Evolutionary conservation across 2,888 invertebrate genomes (phyloP).

Genomic region (Chloromyia formosa): DNA sequence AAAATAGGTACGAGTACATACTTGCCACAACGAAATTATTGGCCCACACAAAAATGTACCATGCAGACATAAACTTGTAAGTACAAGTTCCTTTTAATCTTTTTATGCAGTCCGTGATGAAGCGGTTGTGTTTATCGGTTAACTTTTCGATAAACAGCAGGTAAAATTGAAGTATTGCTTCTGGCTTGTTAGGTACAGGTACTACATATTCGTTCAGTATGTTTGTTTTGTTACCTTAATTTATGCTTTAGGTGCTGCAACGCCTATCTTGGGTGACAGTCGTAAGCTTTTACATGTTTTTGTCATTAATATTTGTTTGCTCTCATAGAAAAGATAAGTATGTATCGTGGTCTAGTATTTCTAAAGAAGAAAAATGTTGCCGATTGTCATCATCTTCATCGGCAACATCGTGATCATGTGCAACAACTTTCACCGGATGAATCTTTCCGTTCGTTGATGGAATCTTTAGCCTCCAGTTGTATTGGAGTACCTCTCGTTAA

Average conservation of each 20-base stretch:
- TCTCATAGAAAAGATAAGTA: neutral
- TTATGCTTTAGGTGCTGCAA: conserved; percentile 6
- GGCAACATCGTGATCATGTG: conserved; percentile 20
- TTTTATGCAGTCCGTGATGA: neutral
- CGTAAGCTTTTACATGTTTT: conserved; percentile 28
- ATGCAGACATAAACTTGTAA: conserved; percentile 19
- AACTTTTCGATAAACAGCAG: neutral
- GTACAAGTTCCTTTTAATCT: conserved; percentile 12
- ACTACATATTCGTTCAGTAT: neutral
- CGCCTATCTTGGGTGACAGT: conserved; percentile 19
- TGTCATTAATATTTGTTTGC: conserved; percentile 34
- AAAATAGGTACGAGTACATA: too few species aligned
- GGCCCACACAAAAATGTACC: neutral
- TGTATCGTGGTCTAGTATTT: neutral
- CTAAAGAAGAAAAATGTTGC: conserved; percentile 36
- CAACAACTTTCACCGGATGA: conserved; percentile 44
- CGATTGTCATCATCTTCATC: conserved; percentile 31
- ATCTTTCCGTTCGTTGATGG: conserved; percentile 38
- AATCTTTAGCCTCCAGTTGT: neutral
- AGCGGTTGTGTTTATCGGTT: neutral
- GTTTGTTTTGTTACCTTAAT: neutral
- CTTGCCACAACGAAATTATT: neutral
- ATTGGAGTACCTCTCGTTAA: neutral
- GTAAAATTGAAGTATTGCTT: conserved; percentile 29
- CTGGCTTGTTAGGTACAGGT: neutral